Evolutionary conservation across 2,113 vertebrate species (phyloP).

Genomic region (Ictidomys tridecemlineatus): DNA sequence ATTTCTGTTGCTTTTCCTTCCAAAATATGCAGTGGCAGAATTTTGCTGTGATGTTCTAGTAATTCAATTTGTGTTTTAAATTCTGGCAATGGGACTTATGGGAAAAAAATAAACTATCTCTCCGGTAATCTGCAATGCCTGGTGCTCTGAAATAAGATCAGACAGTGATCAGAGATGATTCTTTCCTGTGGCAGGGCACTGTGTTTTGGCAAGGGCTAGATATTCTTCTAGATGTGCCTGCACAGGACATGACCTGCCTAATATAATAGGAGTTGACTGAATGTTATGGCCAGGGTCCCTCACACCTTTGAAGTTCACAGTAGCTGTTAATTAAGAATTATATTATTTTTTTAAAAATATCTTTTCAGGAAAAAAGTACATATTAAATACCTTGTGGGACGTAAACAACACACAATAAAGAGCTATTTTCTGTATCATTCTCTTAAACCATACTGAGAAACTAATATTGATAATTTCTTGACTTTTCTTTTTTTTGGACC

Average conservation of each 20-base stretch:
- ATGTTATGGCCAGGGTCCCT: background rate
- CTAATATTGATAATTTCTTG: background rate
- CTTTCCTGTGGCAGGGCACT: slow-evolving; percentile 77
- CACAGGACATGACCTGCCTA: slow-evolving; percentile 42
- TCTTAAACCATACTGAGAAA: background rate
- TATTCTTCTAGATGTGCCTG: slow-evolving; percentile 17
- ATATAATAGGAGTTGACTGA: background rate
- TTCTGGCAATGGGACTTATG: slow-evolving; percentile 75
- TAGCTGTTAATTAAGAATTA: background rate
- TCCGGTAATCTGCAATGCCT: slow-evolving; percentile 78
- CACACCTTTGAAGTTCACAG: background rate
- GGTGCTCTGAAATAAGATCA: slow-evolving; percentile 82
- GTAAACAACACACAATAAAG: background rate
- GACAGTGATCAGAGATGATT: slow-evolving; percentile 69
- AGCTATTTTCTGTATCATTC: background rate
- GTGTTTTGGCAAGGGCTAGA: slow-evolving; percentile 82
- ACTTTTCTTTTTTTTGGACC: no score
- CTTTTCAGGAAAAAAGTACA: slow-evolving; percentile 3
- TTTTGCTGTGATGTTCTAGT: slow-evolving; percentile 71
- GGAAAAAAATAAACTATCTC: slow-evolving; percentile 76
- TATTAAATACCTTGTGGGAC: background rate
- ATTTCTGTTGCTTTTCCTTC: slow-evolving; percentile 64
- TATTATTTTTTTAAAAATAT: background rate
- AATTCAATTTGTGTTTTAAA: slow-evolving; percentile 80
- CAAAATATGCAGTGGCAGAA: slow-evolving; percentile 56